Percentiles rank a stretch among this genome's conserved stretches.
Evolutionary conservation across 2,113 vertebrate genomes (phyloP).

Genomic region (Pelobates fuscus): DNA sequence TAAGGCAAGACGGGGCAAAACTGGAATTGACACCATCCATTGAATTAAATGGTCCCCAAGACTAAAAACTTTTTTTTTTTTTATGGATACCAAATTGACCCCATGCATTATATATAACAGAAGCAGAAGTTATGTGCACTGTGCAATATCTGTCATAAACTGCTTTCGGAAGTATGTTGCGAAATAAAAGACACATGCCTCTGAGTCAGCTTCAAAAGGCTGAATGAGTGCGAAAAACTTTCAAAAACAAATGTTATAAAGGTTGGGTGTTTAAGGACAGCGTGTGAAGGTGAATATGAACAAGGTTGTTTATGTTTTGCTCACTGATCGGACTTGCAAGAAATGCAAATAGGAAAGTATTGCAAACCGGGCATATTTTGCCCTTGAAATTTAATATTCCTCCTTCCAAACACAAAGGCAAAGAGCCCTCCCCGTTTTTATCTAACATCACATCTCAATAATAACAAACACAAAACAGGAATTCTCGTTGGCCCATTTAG

Average conservation of each 20-base stretch:
- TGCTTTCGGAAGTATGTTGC: not conserved
- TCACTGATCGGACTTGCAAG: not conserved
- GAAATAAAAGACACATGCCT: not conserved
- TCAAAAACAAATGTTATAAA: too few relatives aligned
- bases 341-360: not conserved
- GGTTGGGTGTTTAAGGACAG: too few relatives aligned
- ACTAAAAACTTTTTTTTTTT: too few relatives aligned
- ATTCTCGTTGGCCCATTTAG: not conserved
- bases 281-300: not conserved
- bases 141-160: not conserved
- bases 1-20: too few relatives aligned
- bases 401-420: not conserved
- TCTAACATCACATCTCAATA: constrained; percentile 8
- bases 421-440: not conserved
- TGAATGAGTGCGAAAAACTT: too few relatives aligned
- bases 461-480: constrained; percentile 27
- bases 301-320: constrained; percentile 23
- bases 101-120: too few relatives aligned
- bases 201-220: too few relatives aligned
- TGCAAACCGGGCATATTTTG: not conserved
- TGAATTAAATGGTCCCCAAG: too few relatives aligned
- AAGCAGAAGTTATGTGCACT: too few relatives aligned
- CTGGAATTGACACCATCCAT: too few relatives aligned
- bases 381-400: constrained; percentile 29
- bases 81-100: too few relatives aligned